Conservation (phyloP, 2,888 invertebrate species). For the Leptarthrus brevirostris region DNA sequence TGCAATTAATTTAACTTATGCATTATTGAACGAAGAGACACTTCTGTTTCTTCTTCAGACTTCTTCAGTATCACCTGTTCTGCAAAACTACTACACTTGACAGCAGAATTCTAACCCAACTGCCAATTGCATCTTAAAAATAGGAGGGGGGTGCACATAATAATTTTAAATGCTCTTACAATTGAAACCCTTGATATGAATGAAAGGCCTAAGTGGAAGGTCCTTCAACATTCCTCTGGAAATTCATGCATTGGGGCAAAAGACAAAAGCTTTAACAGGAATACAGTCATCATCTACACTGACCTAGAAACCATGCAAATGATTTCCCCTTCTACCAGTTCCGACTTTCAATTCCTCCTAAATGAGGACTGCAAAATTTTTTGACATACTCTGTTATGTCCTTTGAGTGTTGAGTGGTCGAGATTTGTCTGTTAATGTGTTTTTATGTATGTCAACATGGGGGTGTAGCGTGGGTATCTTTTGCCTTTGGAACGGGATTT, state of each 20-base stretch:
- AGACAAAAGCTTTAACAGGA: conserved; percentile 29
- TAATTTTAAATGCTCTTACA: too few relatives aligned
- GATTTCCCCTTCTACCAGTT: neutral
- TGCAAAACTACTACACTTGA: too few relatives aligned
- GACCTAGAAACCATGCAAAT: conserved; percentile 32
- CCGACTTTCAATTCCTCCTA: neutral
- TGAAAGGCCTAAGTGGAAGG: neutral
- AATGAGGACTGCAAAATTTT: conserved; percentile 6
- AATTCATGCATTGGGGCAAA: conserved; percentile 14
- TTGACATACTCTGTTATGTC: conserved; percentile 32
- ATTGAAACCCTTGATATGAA: neutral
- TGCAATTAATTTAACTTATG: too few relatives aligned
- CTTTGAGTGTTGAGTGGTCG: conserved; percentile 12
- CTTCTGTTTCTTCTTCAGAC: too few relatives aligned
- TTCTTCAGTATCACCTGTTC: too few relatives aligned
- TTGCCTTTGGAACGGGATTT: conserved; percentile 19
- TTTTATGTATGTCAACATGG: conserved; percentile 31
- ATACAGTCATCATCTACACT: conserved; percentile 19
- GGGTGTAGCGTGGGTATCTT: neutral
- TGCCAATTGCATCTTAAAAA: too few relatives aligned
- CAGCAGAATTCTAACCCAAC: too few relatives aligned
- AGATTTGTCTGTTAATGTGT: conserved; percentile 23
- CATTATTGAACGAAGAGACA: too few relatives aligned
- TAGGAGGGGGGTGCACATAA: too few relatives aligned
- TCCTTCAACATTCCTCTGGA: neutral